Evolutionary conservation across 2,113 vertebrate species (phyloP), one percentile per base, ranked within the genome.

Genomic region (Ornithorhynchus anatinus): DNA sequence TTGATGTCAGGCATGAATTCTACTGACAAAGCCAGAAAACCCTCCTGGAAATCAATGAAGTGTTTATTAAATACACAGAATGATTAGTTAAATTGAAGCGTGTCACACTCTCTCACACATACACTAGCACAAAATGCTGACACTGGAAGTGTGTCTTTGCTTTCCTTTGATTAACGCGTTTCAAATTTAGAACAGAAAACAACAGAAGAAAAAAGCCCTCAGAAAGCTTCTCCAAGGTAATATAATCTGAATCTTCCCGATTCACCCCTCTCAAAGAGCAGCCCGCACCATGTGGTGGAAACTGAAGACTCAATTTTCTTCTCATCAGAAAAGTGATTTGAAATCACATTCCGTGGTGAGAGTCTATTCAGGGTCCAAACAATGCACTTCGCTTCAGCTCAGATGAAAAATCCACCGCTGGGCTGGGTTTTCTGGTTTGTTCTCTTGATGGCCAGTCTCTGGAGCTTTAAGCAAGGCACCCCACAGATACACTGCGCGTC

Each of bases 121-220:
- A 72, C 42, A 59, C 20, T 67, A 42, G 72, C 58, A 53, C 8
- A 52, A 62, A 72, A 31, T 77, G 78, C 79, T 37, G 31, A 68
- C 2, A 72, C 43, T 15, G 75, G 69, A 15, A 37, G 67, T 54
- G 16, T 25, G 79, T 38, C 76, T 19, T 47, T 63, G 31, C 53
- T 66, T 32, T 59, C 3, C 62, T 75, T 80, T 61, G 44, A 43
- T 35, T 63, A 69, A 43, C 20, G 42, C 50, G 19, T 32, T 52
- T 20, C 50, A 52, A 11, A 12, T 52, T n/a, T 32, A 33, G 36
- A 35, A 39, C 25, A 15, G 27, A 44, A 52, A 48, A 60, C 64
- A 39, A 6, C 22, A n/a, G n/a, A n/a, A n/a, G n/a, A n/a, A n/a
- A n/a, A n/a, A n/a, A n/a, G n/a, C n/a, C n/a, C n/a, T n/a, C n/a